Base-by-base conservation (phyloP, 2,888 invertebrate species). In the Embidobia sp. region DNA sequence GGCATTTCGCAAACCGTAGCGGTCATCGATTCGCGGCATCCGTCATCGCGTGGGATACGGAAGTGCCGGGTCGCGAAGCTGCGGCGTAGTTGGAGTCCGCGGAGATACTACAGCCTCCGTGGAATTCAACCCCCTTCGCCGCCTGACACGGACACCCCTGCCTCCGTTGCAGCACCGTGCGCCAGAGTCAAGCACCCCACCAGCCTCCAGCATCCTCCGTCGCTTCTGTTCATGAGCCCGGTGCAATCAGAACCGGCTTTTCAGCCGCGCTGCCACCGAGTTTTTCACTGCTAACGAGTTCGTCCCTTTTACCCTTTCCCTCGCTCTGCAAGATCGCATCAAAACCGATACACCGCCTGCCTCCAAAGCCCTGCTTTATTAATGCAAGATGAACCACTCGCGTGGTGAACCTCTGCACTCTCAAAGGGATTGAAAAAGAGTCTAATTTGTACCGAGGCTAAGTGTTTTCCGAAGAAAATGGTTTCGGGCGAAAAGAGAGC, bases 41-140 rank as follows among this genome's bases (percentile, higher is more conserved):
- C 40, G 63, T 59, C 66, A 64, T 77, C 55, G 63, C 67, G 53
- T 18, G 35, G 3, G 51, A 49, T 40, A 42, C 61, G 48, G 49
- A 63, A 69, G 18, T 63, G 29, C 49, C 74, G 53, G 57, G 66
- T 66, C 81, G 80, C 77, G 33, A 66, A 64, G 76, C 64, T 79
- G 81, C 83, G 80, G 77, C 84, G 81, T 82, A 78, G 81, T 76
- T 83, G 80, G 78, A 83, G 85, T 83, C 83, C 85, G 84, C 85
- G 82, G 83, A 83, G 85, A 84, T 84, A 86, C 86, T 86, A 85
- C 85, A 80, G 82, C 80, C 80, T 83, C 81, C 82, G 83, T 80
- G 78, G 81, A 79, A 84, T 82, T 80, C 81, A 81, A 82, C 83
- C 84, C 85, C 82, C 64, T 79, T 79, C 57, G 46, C 64, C 75